phyloP scores from a whole-genome alignment of 2,888 invertebrate species.

The Zygothrica quintamaculata region DNA sequence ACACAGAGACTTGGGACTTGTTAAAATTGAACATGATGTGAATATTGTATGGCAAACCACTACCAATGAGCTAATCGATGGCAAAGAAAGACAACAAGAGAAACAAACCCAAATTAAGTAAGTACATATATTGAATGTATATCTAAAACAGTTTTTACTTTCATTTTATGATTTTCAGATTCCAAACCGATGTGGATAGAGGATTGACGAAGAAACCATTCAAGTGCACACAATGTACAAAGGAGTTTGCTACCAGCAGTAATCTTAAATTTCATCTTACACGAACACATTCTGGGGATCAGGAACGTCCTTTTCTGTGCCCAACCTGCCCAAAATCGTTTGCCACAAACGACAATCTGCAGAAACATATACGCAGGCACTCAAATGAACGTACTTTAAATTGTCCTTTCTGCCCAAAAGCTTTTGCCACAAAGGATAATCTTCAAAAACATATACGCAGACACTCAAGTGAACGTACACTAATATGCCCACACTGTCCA shows the following conservation, averaged over 20 bases:
- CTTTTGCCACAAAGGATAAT: constrained; percentile 55
- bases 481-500: constrained; percentile 48
- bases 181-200: constrained; percentile 13
- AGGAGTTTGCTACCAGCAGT: constrained; percentile 53
- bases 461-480: constrained; percentile 46
- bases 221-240: constrained; percentile 47
- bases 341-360: constrained; percentile 50
- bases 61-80: constrained; percentile 10
- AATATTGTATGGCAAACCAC: constrained; percentile 46
- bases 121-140: constrained; percentile 1
- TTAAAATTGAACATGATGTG: constrained; percentile 54
- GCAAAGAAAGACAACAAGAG: constrained; percentile 31
- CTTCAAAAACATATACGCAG: constrained; percentile 52
- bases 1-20: constrained; percentile 50
- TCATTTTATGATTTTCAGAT: constrained; percentile 8
- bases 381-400: constrained; percentile 45
- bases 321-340: constrained; percentile 51
- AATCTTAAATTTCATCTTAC: constrained; percentile 49
- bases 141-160: neutral
- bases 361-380: constrained; percentile 51
- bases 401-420: constrained; percentile 54
- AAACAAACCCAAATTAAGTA: constrained; percentile 43
- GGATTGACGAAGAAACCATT: constrained; percentile 34
- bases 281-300: constrained; percentile 48
- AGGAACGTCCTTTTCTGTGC: constrained; percentile 50